phyloP scores from a whole-genome alignment of 2,113 vertebrate genomes.

The Nettapus auritus region DNA sequence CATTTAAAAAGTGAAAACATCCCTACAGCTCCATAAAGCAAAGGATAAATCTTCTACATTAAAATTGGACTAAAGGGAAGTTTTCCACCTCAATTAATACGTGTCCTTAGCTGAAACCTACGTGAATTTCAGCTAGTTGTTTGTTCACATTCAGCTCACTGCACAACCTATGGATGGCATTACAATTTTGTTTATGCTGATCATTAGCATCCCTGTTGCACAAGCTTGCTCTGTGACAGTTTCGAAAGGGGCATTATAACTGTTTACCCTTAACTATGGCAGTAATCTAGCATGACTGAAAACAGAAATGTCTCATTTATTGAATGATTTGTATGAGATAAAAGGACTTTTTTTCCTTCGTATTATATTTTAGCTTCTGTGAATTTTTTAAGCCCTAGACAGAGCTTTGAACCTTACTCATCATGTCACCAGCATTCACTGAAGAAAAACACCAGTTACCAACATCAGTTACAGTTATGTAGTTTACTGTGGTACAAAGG shows the following conservation, averaged over 20 bases:
- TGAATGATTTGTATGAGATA: constrained; percentile 5
- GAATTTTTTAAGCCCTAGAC: constrained; percentile 3
- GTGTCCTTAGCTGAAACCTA: not conserved
- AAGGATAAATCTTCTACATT: not conserved
- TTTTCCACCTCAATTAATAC: not conserved
- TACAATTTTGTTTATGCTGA: not conserved
- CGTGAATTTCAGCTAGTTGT: not conserved
- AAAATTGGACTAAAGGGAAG: not conserved
- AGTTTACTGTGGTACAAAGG: not conserved
- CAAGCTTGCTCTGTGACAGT: not conserved
- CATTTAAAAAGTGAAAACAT: not conserved
- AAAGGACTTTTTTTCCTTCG: not conserved
- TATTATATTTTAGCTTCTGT: constrained; percentile 12
- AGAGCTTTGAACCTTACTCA: constrained; percentile 13
- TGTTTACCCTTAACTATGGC: not conserved
- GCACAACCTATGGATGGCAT: not conserved
- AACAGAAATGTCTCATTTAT: not conserved
- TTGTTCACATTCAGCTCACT: not conserved
- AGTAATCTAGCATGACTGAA: not conserved
- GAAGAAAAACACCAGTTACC: constrained; percentile 8
- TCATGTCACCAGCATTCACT: not conserved
- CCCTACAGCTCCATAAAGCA: not conserved
- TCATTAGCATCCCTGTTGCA: not conserved
- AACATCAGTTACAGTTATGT: not conserved
- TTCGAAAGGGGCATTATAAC: not conserved